Conservation (phyloP, 1,140 invertebrate genomes). For the Drosophila pseudoobscura region DNA sequence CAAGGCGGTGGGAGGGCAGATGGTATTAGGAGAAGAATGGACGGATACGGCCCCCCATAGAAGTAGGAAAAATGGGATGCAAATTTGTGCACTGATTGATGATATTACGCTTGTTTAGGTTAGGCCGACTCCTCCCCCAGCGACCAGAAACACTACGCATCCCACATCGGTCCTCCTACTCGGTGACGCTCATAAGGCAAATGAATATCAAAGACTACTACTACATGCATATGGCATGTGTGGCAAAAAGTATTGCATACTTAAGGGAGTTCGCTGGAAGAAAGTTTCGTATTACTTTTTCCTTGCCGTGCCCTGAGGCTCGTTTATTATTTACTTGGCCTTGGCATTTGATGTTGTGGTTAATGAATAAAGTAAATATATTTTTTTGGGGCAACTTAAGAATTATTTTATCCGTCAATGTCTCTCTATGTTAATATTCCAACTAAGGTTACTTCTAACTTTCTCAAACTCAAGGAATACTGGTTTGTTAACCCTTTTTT, state of each 20-base stretch:
- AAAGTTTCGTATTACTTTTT: conserved; percentile 5
- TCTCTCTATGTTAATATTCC: too few relatives aligned
- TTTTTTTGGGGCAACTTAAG: too few relatives aligned
- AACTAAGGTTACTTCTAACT: too few relatives aligned
- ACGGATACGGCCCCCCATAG: conserved; percentile 4
- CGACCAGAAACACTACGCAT: conserved; percentile 5
- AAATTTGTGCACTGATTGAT: conserved; percentile 80
- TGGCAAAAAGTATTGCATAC: conserved; percentile 10
- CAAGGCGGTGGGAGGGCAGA: neutral
- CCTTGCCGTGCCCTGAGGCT: neutral
- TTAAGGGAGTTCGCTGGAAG: neutral
- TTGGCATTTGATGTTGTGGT: too few relatives aligned
- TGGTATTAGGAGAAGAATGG: neutral
- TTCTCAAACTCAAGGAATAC: too few relatives aligned
- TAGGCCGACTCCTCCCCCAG: neutral
- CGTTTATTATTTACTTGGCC: neutral
- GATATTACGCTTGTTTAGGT: conserved; percentile 58
- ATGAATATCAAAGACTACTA: conserved; percentile 30
- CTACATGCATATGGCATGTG: neutral
- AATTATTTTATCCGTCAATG: too few relatives aligned
- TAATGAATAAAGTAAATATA: too few relatives aligned
- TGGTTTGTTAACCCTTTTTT: too few relatives aligned
- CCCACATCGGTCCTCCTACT: neutral
- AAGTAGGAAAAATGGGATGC: conserved; percentile 62
- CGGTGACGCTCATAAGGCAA: conserved; percentile 8